Percentiles rank a stretch among this genome's conserved stretches.
Conservation (phyloP, 2,113 vertebrate species). For the Beaufortia kweichowensis region DNA sequence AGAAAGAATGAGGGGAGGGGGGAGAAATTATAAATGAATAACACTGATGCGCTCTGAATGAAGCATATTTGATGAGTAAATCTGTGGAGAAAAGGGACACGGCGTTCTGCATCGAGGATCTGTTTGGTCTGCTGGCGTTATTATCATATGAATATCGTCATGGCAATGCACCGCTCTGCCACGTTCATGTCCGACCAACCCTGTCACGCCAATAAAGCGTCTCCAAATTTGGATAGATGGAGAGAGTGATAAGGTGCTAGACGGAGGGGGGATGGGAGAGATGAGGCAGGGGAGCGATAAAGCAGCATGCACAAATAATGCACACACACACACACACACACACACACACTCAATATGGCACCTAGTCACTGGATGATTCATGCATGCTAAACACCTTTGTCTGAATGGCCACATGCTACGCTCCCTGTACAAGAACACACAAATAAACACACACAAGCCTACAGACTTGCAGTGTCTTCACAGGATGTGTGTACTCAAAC, state of each 20-base stretch:
- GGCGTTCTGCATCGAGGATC: slow-evolving; percentile 46
- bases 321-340: slow-evolving; percentile 29
- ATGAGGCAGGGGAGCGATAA: slow-evolving; percentile 51
- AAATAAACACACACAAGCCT: neutral
- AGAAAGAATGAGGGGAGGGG: slow-evolving; percentile 52
- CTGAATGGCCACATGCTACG: slow-evolving; percentile 47
- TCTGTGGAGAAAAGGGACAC: slow-evolving; percentile 48
- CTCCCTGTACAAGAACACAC: slow-evolving; percentile 18
- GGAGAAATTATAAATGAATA: slow-evolving; percentile 50
- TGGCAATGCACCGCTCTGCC: slow-evolving; percentile 69
- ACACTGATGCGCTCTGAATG: slow-evolving; percentile 51
- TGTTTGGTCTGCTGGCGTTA: slow-evolving; percentile 66
- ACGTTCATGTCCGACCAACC: slow-evolving; percentile 62
- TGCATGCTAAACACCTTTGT: slow-evolving; percentile 57
- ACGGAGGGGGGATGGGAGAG: slow-evolving; percentile 55
- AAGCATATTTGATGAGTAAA: slow-evolving; percentile 61
- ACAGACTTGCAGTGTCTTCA: neutral
- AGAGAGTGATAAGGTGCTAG: slow-evolving; percentile 70
- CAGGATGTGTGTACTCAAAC: neutral
- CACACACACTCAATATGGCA: slow-evolving; percentile 49
- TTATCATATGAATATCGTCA: slow-evolving; percentile 76
- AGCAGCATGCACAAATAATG: slow-evolving; percentile 50
- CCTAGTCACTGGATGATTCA: slow-evolving; percentile 53
- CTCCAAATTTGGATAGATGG: slow-evolving; percentile 70
- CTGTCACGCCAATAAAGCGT: slow-evolving; percentile 69